These are phyloP conservation scores for Sinelater perroti DNA, from an alignment of 2,888 invertebrate species.

Conservation along the genomic window DNA sequence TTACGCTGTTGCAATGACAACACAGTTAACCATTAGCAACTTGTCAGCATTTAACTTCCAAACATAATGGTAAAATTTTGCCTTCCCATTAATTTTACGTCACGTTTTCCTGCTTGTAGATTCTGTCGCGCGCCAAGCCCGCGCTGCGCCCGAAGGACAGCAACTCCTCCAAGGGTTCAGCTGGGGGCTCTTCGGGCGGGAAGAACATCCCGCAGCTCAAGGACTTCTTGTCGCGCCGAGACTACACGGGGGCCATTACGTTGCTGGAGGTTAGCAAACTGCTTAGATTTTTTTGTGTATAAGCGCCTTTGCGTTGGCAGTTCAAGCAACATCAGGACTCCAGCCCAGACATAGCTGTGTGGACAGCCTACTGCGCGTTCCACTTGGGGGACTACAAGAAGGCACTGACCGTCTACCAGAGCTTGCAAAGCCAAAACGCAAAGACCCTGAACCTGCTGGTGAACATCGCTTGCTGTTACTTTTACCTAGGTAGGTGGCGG, in stretches of 20 bases:
- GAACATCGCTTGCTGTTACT: conserved; percentile 93
- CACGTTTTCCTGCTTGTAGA: conserved; percentile 65
- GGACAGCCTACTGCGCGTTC: conserved; percentile 96
- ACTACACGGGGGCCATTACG: conserved; percentile 94
- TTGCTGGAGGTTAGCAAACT: conserved; percentile 94
- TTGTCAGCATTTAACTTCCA: no score
- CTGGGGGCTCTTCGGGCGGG: conserved; percentile 39
- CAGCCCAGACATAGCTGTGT: conserved; percentile 71
- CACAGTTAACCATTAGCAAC: background rate
- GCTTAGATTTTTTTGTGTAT: no score
- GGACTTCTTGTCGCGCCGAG: conserved; percentile 87
- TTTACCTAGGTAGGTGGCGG: conserved; percentile 91
- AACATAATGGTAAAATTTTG: conserved; percentile 19
- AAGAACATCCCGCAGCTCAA: conserved; percentile 82
- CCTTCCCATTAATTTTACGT: background rate
- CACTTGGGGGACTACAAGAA: conserved; percentile 93
- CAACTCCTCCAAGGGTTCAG: conserved; percentile 48
- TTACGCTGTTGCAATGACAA: conserved; percentile 1
- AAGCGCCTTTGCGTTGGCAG: conserved; percentile 51
- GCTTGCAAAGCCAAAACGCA: conserved; percentile 64
- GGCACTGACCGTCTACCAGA: conserved; percentile 77
- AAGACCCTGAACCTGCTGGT: conserved; percentile 71
- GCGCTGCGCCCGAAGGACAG: conserved; percentile 66
- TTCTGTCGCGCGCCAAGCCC: conserved; percentile 84
- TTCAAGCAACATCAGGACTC: conserved; percentile 66